Evolutionary conservation across 92 coral and sea anemone genomes (phyloP).

Genomic region (Umimayanthus chanpuru): DNA sequence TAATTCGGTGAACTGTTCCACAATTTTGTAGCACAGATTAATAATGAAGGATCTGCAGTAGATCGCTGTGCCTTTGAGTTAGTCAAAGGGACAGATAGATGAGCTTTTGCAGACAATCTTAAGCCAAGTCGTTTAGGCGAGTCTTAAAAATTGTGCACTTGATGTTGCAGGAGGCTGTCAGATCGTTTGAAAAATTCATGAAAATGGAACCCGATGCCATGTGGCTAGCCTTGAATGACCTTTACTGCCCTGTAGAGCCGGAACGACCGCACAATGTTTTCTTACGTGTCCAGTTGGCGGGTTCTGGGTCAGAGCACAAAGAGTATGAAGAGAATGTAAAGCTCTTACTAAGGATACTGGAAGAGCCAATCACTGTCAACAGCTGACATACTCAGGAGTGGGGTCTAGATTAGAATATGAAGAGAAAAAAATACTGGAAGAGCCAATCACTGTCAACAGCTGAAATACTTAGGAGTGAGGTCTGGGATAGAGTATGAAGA

Average conservation of each 20-base stretch:
- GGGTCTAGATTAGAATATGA: conserved; percentile 64
- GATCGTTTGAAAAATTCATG: conserved; percentile 64
- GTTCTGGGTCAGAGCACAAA: conserved; percentile 66
- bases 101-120: no score
- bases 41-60: no score
- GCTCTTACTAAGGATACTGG: conserved; percentile 43
- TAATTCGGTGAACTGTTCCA: no score
- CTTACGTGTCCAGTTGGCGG: conserved; percentile 58
- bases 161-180: conserved; percentile 70
- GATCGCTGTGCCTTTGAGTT: no score
- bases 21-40: no score
- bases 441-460: no score
- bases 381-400: background rate
- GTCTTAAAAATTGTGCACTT: background rate
- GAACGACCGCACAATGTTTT: conserved; percentile 70
- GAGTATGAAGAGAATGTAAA: conserved; percentile 77
- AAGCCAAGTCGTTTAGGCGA: no score
- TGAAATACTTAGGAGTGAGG: background rate
- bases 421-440: background rate
- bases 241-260: conserved; percentile 72
- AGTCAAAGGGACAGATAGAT: no score
- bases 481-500: conserved; percentile 55
- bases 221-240: conserved; percentile 86
- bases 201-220: conserved; percentile 86
- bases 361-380: background rate